Conservation (phyloP, 2,888 invertebrate species). For the Trachelus stipa region DNA sequence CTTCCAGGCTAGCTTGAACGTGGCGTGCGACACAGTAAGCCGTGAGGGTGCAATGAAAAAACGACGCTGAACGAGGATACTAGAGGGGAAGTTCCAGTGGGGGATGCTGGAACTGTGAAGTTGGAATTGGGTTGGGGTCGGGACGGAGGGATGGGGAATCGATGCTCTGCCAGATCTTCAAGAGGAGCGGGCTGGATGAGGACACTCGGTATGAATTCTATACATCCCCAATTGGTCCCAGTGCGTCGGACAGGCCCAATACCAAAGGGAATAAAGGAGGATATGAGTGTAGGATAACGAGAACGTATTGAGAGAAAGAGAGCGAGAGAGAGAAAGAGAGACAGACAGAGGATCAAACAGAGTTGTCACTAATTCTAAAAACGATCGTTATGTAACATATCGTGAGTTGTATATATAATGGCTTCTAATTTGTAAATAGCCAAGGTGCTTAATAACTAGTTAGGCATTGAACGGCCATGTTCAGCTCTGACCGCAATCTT, state of each 20-base stretch:
- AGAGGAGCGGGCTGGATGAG: background rate
- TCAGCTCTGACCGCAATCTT: slow-evolving; percentile 22
- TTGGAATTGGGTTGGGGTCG: no score
- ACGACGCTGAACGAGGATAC: slow-evolving; percentile 1
- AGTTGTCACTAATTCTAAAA: slow-evolving; percentile 14
- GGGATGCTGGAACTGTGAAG: no score
- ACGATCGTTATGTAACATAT: slow-evolving; percentile 20
- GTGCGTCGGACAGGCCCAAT: background rate
- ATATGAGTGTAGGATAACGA: background rate
- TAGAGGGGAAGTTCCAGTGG: no score
- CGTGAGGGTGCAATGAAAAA: slow-evolving; percentile 17
- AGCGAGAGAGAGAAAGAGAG: background rate
- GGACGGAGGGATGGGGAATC: background rate
- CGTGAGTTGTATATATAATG: slow-evolving; percentile 23
- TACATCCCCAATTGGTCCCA: no score
- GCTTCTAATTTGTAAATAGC: slow-evolving; percentile 28
- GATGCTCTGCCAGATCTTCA: background rate
- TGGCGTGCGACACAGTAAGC: slow-evolving; percentile 1
- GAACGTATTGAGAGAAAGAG: background rate
- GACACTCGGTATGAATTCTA: background rate
- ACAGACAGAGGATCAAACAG: slow-evolving; percentile 11
- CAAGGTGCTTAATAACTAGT: slow-evolving; percentile 32
- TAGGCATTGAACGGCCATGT: slow-evolving; percentile 18
- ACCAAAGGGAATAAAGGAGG: background rate
- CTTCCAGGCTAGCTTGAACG: background rate